Base-by-base conservation (phyloP, 1,140 invertebrate genomes). In the Littorina saxatilis region DNA sequence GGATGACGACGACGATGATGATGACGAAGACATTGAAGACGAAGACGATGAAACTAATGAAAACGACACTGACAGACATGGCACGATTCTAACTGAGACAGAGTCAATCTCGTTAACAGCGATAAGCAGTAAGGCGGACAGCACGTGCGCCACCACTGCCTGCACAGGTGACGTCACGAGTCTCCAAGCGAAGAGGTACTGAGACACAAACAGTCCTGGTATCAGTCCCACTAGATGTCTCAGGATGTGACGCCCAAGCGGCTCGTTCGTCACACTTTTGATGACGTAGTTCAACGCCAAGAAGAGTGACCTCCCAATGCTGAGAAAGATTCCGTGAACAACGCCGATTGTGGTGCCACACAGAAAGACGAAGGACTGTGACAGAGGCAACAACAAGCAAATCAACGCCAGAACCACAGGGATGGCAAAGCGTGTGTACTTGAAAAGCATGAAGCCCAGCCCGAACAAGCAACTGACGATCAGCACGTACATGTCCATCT, bases 261-360 rank as follows among this genome's bases (percentile, higher is more conserved):
- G 23, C n/a, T 17, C 15, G 1, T 1, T 63, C 15, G 76, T 63
- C 35, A 78, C 23, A 9, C 11, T 23, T 50, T 85, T 84, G 29
- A 85, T 68, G 40, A 79, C 9, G 27, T 27, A 27, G 39, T 87
- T 85, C 3, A 87, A 17, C 3, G 80, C 2, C 50, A 80, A 73
- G 39, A 83, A 78, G 17, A 81, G 70, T 9, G 76, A 78, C 35
- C 20, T 32, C 66, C 86, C 86, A 13, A 82, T 2, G 52, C 58
- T 74, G 15, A 87, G 85, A 9, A 78, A 82, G 2, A 84, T 11
- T 0, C 63, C 83, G 52, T 87, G 86, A 17, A 80, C 75, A 76
- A 76, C 68, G 27, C 86, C 86, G 40, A 55, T 70, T 17, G 79
- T 81, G 20, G 85, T 63, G 9, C 86, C 86, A 63, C 78, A 73